These are phyloP conservation scores for Galeopsomyia nigrocyanea DNA, from an alignment of 2,888 invertebrate genomes.

Conservation along the genomic window DNA sequence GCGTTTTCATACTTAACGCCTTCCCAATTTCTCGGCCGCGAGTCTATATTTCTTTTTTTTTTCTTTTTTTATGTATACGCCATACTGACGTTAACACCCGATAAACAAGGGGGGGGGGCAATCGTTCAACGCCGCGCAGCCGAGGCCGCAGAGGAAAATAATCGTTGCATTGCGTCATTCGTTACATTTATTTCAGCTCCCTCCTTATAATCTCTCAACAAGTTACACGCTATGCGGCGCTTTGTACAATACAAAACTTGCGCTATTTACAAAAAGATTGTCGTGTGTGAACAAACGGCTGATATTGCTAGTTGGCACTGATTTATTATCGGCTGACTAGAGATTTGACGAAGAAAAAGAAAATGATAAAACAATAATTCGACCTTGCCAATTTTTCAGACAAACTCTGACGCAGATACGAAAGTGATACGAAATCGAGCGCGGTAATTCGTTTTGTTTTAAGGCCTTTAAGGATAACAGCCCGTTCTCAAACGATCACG, in stretches of 20 bases:
- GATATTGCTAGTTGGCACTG: too few species aligned
- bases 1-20: not conserved
- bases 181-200: not conserved
- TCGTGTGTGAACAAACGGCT: not conserved
- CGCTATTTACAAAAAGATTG: not conserved
- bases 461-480: conserved; percentile 19
- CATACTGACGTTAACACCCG: too few species aligned
- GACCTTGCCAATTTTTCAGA: conserved; percentile 39
- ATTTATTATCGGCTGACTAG: conserved; percentile 30
- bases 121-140: too few species aligned
- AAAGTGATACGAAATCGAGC: conserved; percentile 30
- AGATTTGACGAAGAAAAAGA: conserved; percentile 14
- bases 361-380: not conserved
- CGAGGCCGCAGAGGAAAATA: too few species aligned
- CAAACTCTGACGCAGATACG: conserved; percentile 15
- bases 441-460: conserved; percentile 17
- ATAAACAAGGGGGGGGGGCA: too few species aligned
- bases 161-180: too few species aligned
- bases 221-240: not conserved
- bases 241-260: conserved; percentile 3
- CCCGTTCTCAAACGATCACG: too few species aligned
- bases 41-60: not conserved
- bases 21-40: too few species aligned
- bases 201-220: not conserved
- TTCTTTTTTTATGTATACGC: not conserved